phyloP scores from a whole-genome alignment of 2,888 invertebrate species.

The Candidula unifasciata region DNA sequence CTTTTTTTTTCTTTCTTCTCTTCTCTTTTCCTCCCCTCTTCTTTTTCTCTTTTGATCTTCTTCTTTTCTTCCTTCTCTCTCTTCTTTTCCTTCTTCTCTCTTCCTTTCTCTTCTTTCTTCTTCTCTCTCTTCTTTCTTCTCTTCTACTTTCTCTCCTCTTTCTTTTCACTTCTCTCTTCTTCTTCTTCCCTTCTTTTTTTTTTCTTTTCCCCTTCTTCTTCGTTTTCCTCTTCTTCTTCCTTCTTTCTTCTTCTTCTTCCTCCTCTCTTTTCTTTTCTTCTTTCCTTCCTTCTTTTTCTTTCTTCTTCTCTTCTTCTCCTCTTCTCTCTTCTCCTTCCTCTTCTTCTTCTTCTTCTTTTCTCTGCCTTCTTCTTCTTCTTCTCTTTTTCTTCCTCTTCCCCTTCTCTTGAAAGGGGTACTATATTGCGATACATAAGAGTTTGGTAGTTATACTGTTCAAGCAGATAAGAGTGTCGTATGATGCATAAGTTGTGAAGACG shows the following conservation, averaged over 20 bases:
- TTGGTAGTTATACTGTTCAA: too few species aligned
- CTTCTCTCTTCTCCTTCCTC: background rate
- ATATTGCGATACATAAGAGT: too few species aligned
- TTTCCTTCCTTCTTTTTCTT: background rate
- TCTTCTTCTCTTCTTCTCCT: background rate
- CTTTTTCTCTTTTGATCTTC: too few species aligned
- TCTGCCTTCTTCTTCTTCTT: background rate
- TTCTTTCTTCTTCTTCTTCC: background rate
- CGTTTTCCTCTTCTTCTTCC: background rate
- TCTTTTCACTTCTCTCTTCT: slow-evolving; percentile 7
- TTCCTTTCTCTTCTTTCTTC: too few species aligned
- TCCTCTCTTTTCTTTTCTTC: background rate
- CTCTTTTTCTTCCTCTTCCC: too few species aligned
- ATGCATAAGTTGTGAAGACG: too few species aligned
- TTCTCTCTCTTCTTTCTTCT: background rate
- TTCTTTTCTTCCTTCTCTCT: too few species aligned
- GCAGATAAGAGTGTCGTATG: too few species aligned
- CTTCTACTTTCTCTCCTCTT: background rate
- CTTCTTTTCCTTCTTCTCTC: too few species aligned
- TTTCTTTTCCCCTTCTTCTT: background rate
- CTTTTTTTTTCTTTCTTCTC: too few species aligned
- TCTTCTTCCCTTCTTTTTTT: slow-evolving; percentile 1
- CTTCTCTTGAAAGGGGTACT: too few species aligned
- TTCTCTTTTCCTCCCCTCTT: too few species aligned
- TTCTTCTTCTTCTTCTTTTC: background rate